Percentiles rank a stretch among this genome's conserved stretches.
Conservation (phyloP, 1,140 invertebrate genomes). For the Chironomus tepperi region DNA sequence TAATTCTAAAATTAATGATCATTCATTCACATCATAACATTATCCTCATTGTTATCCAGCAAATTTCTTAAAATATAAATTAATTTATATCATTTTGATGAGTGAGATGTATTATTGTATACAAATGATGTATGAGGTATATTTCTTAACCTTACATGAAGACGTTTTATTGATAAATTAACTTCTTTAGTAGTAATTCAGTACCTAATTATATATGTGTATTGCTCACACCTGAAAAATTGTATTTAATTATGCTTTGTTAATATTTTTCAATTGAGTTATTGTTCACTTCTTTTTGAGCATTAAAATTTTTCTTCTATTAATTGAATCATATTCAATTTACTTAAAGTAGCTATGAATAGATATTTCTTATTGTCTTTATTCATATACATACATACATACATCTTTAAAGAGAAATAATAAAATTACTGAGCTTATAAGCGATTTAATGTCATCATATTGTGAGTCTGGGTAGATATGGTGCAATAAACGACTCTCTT, state of each 20-base stretch:
- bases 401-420: neutral
- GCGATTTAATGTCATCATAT: slow-evolving; percentile 22
- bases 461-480: neutral
- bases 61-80: too few relatives aligned
- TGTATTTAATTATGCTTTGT: too few relatives aligned
- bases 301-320: slow-evolving; percentile 1
- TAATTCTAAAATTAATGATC: too few relatives aligned
- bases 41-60: too few relatives aligned
- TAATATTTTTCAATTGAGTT: too few relatives aligned
- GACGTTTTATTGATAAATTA: neutral
- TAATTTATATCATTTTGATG: too few relatives aligned
- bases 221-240: too few relatives aligned
- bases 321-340: neutral
- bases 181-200: slow-evolving; percentile 5
- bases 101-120: neutral
- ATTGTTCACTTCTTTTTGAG: neutral
- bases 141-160: neutral
- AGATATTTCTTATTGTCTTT: neutral
- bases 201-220: neutral
- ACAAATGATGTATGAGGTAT: slow-evolving; percentile 5
- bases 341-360: too few relatives aligned
- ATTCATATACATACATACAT: too few relatives aligned
- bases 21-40: too few relatives aligned
- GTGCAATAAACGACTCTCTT: slow-evolving; percentile 17
- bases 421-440: neutral